Conservation (phyloP, 2,113 vertebrate species). For the Colossoma macropomum region DNA sequence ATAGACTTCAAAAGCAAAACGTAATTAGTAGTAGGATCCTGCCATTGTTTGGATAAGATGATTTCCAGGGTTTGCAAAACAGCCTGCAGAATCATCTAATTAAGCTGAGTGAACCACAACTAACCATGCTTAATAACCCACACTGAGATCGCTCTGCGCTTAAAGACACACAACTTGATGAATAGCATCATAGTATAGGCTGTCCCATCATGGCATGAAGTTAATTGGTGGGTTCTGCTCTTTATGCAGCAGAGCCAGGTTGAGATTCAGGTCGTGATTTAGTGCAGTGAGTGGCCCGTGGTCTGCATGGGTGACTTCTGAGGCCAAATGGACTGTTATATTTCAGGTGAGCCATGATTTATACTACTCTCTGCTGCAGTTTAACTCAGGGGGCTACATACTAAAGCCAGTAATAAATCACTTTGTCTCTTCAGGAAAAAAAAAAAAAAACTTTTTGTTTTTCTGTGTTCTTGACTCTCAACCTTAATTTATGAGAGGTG, state of each 20-base stretch:
- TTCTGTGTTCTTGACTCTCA: conserved; percentile 53
- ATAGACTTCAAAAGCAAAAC: conserved; percentile 62
- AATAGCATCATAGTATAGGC: conserved; percentile 45
- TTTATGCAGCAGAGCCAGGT: conserved; percentile 49
- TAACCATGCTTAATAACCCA: not conserved
- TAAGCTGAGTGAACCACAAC: conserved; percentile 6
- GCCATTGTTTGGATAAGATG: conserved; percentile 56
- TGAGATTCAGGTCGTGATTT: conserved; percentile 59
- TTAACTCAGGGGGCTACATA: conserved; percentile 69
- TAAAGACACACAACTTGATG: conserved; percentile 45
- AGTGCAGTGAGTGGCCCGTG: conserved; percentile 57
- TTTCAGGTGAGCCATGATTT: conserved; percentile 72
- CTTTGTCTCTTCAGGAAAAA: conserved; percentile 46
- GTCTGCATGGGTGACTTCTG: conserved; percentile 61
- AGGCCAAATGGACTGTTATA: conserved; percentile 64
- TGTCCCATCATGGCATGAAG: conserved; percentile 34
- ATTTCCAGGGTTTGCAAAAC: conserved; percentile 35
- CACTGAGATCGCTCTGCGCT: not conserved
- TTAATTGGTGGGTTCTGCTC: conserved; percentile 39
- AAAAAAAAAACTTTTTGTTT: conserved; percentile 60
- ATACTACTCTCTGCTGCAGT: conserved; percentile 65
- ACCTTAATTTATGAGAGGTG: conserved; percentile 64
- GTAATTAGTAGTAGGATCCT: conserved; percentile 52
- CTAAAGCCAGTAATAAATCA: conserved; percentile 75
- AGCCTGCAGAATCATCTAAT: conserved; percentile 15